These are phyloP conservation scores for Hyles euphorbiae DNA, from an alignment of 1,140 invertebrate species.

Conservation along the genomic window DNA sequence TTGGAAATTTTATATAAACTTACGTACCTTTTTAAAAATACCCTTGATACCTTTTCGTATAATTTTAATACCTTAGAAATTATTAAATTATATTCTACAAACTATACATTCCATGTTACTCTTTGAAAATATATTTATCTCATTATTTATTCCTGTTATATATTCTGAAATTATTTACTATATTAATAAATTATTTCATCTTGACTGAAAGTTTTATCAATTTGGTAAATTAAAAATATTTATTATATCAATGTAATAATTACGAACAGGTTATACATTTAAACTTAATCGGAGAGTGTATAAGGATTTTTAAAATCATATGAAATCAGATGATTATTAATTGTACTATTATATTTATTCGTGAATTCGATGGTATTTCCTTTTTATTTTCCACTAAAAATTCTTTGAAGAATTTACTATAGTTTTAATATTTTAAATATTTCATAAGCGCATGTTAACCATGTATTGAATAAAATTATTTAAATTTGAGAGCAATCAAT, in stretches of 20 bases:
- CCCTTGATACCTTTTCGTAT: slow-evolving; percentile 9
- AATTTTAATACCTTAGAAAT: slow-evolving; percentile 8
- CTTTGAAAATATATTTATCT: slow-evolving; percentile 17
- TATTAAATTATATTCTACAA: slow-evolving; percentile 1
- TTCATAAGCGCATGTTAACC: neutral
- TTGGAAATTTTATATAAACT: slow-evolving; percentile 17
- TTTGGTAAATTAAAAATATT: too few relatives aligned
- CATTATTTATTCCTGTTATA: slow-evolving; percentile 33
- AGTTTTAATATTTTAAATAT: neutral
- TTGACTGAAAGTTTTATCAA: too few relatives aligned
- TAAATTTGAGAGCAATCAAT: slow-evolving; percentile 21
- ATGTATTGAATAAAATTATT: slow-evolving; percentile 15
- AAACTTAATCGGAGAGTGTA: too few relatives aligned
- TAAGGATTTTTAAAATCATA: too few relatives aligned
- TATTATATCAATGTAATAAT: too few relatives aligned
- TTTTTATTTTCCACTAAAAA: too few relatives aligned
- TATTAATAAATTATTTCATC: too few relatives aligned
- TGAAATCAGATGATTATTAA: too few relatives aligned
- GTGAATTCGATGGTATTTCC: too few relatives aligned
- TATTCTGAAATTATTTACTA: slow-evolving; percentile 6
- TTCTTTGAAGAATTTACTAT: too few relatives aligned
- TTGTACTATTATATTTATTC: too few relatives aligned
- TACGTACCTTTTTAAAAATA: slow-evolving; percentile 7
- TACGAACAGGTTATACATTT: too few relatives aligned
- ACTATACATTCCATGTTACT: slow-evolving; percentile 41